These are phyloP conservation scores for Coregonus sp. DNA, from an alignment of 2,797 vertebrate species.

Conservation along the genomic window DNA sequence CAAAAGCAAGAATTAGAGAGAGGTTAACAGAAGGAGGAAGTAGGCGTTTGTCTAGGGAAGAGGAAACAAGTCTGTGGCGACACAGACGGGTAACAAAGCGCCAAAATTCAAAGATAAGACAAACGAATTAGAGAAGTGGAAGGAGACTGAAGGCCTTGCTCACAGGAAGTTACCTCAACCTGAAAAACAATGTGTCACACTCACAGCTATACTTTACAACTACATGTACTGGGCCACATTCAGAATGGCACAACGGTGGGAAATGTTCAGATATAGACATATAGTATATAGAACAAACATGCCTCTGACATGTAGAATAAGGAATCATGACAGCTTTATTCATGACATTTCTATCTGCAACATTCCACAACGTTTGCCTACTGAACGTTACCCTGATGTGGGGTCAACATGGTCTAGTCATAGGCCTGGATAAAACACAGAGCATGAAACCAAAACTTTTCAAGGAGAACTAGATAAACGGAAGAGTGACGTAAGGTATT, in stretches of 20 bases:
- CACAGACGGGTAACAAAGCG: constrained; percentile 50
- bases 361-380: background rate
- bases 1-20: constrained; percentile 37
- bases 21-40: constrained; percentile 75
- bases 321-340: background rate
- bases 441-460: background rate
- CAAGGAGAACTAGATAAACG: background rate
- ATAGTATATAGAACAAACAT: background rate
- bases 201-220: no score
- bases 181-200: background rate
- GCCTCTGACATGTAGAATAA: background rate
- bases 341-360: background rate
- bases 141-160: background rate
- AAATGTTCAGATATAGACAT: no score
- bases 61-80: constrained; percentile 70
- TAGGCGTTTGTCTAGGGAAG: constrained; percentile 75
- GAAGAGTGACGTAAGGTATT: background rate
- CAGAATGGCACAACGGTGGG: no score
- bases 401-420: background rate
- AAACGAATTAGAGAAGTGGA: constrained; percentile 19
- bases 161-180: background rate
- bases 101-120: constrained; percentile 63
- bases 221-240: no score
- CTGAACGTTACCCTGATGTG: background rate
- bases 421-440: background rate